A percentile compares a stretch with the other conserved stretches of the same genome.
These are phyloP conservation scores for Drosophila algonquin DNA, from an alignment of 2,888 invertebrate species.

Conservation along the genomic window DNA sequence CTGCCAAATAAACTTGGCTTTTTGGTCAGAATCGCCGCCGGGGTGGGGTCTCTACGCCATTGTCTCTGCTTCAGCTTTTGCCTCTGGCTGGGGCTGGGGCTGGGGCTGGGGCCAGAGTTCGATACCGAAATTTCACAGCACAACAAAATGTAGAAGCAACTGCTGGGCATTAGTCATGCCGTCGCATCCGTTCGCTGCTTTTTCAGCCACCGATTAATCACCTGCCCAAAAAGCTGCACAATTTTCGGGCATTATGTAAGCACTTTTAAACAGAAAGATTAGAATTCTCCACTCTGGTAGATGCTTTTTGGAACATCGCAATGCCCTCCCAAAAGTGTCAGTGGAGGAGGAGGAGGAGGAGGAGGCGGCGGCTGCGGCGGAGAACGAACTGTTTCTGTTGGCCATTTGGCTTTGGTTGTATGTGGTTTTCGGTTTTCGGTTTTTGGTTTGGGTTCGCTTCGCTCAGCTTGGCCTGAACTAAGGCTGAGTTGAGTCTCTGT, in stretches of 20 bases:
- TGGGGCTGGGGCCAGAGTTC: slow-evolving; percentile 74
- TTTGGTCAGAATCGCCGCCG: slow-evolving; percentile 52
- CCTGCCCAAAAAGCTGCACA: slow-evolving; percentile 47
- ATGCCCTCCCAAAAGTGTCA: slow-evolving; percentile 29
- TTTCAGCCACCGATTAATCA: slow-evolving; percentile 42
- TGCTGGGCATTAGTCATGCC: slow-evolving; percentile 76
- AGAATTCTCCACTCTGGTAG: slow-evolving; percentile 38
- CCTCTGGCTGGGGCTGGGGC: slow-evolving; percentile 57
- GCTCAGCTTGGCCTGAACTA: slow-evolving; percentile 44
- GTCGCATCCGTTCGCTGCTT: slow-evolving; percentile 42
- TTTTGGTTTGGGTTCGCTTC: slow-evolving; percentile 55
- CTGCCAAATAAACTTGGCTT: slow-evolving; percentile 41
- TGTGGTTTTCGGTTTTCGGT: slow-evolving; percentile 24
- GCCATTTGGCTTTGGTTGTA: slow-evolving; percentile 28
- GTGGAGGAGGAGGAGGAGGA: slow-evolving; percentile 1
- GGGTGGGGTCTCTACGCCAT: slow-evolving; percentile 42
- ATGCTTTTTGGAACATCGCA: slow-evolving; percentile 13
- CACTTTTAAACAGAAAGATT: slow-evolving; percentile 37
- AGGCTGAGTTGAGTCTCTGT: slow-evolving; percentile 27
- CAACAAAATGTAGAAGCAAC: slow-evolving; percentile 53
- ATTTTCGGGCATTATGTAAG: slow-evolving; percentile 65
- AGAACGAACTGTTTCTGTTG: slow-evolving; percentile 33
- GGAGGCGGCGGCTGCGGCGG: neutral
- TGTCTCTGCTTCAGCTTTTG: slow-evolving; percentile 38
- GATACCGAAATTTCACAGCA: slow-evolving; percentile 47